Evolutionary conservation across 37 sponge, comb jelly and placozoan species (phyloP), one percentile per base, ranked within the genome.

Genomic region (Eunapius fragilis): DNA sequence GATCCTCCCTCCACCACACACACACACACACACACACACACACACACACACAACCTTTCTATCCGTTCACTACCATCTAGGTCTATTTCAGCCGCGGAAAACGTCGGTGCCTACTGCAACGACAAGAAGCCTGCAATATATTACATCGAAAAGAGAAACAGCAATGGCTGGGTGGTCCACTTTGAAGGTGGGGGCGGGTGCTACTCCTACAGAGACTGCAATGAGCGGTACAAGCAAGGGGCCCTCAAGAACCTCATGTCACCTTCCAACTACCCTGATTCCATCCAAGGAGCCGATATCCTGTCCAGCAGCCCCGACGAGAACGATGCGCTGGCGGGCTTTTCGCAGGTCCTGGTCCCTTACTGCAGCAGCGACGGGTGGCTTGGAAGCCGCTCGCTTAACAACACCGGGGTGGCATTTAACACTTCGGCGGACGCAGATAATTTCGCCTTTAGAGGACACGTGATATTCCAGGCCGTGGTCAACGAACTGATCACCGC

Each of bases 111-210:
- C n/a, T 70, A 86, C 25, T 93, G 93, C 90, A 89, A 89, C 72
- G 93, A 93, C 84, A 27, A 41, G 90, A 86, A n/a, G 30, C 70
- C 22, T 89, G 82, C 75, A 86, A 81, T 47, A 70, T 45, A 30
- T 73, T 41, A 34, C 47, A 28, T 24, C 11, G 32, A 11, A 50
- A 33, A 26, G 31, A 34, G 26, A 13, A 72, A 30, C 24, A 27
- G 41, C 12, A 30, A 34, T 27, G 36, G 71, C n/a, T 96, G 93
- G 93, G 73, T 93, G 27, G 83, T 93, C 3, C 85, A 79, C 71
- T 85, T 96, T 32, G 96, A 93, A 71, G 87, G 96, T 27, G 96
- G 96, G 28, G 92, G 93, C 19, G 93, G 93, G 25, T 96, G 96
- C 75, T 87, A 81, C 12, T 80, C 77, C 58, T 50, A 69, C 11